Conservation (phyloP, 2,888 invertebrate species). For the Hemithea aestivaria region DNA sequence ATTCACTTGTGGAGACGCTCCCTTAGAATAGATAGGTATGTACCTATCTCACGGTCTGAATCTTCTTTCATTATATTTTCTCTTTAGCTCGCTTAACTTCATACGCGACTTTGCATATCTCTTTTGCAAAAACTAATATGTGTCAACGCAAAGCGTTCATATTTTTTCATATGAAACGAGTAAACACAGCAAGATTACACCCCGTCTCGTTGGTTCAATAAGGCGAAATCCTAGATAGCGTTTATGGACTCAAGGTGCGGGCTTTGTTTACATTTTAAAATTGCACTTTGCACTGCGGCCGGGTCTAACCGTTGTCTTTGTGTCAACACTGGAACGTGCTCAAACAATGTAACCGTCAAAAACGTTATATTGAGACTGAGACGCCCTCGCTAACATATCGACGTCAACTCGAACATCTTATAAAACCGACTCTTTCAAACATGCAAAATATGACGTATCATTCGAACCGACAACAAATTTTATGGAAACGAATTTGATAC, state of each 20-base stretch:
- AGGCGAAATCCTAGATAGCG: slow-evolving; percentile 68
- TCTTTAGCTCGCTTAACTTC: slow-evolving; percentile 15
- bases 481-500: slow-evolving; percentile 3
- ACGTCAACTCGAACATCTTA: slow-evolving; percentile 16
- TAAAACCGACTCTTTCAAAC: slow-evolving; percentile 18
- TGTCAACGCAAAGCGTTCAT: slow-evolving; percentile 31
- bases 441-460: slow-evolving; percentile 3
- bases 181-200: slow-evolving; percentile 49
- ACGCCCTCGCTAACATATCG: slow-evolving; percentile 37
- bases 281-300: slow-evolving; percentile 74
- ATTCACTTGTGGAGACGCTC: too few species aligned
- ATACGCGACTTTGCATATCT: slow-evolving; percentile 25
- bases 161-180: slow-evolving; percentile 44
- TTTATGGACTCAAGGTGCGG: slow-evolving; percentile 68
- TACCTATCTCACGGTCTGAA: slow-evolving; percentile 2
- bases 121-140: slow-evolving; percentile 30
- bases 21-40: too few species aligned
- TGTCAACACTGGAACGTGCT: slow-evolving; percentile 62
- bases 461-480: not conserved
- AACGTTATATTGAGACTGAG: slow-evolving; percentile 52
- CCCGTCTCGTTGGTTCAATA: slow-evolving; percentile 60
- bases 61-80: not conserved
- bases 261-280: slow-evolving; percentile 77
- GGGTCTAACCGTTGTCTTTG: slow-evolving; percentile 61
- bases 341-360: slow-evolving; percentile 72